phyloP scores from a whole-genome alignment of 2,797 vertebrate species.

The Dendrocincla fuliginosa region DNA sequence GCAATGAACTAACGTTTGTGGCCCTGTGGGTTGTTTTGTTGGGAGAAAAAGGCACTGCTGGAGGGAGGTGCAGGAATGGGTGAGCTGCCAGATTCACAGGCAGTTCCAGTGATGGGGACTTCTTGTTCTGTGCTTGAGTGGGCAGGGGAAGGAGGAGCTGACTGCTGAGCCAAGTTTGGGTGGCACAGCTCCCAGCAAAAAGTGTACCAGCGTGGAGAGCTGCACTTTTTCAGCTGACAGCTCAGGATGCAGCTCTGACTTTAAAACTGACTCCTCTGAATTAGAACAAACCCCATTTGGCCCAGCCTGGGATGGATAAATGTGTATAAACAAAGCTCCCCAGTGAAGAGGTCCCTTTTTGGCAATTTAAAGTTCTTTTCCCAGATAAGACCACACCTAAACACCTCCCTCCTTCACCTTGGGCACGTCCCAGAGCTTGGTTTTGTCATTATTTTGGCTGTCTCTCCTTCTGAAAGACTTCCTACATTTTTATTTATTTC shows the following conservation, averaged over 20 bases:
- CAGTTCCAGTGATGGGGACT: not conserved
- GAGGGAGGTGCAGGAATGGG: not conserved
- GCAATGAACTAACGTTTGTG: not conserved
- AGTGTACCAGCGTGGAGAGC: not conserved
- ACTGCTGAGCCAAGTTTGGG: not conserved
- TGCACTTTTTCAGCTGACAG: not conserved
- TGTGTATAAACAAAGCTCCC: not conserved
- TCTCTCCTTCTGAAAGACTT: not conserved
- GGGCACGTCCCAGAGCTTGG: accelerated
- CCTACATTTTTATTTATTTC: not conserved
- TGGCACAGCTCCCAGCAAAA: conserved; percentile 27
- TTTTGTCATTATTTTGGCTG: not conserved
- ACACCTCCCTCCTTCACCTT: not conserved
- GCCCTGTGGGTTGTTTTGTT: not conserved
- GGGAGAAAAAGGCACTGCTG: not conserved
- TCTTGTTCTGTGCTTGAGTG: conserved; percentile 12
- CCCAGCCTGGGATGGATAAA: not conserved
- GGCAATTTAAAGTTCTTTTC: not conserved
- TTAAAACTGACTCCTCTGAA: not conserved
- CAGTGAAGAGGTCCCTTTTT: not conserved
- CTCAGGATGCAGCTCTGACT: not conserved
- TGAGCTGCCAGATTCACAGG: not conserved
- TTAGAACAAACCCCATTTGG: not conserved
- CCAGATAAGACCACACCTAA: not conserved
- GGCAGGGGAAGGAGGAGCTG: conserved; percentile 15